Evolutionary conservation across 1,140 invertebrate species (phyloP).

Genomic region (Homarus americanus): DNA sequence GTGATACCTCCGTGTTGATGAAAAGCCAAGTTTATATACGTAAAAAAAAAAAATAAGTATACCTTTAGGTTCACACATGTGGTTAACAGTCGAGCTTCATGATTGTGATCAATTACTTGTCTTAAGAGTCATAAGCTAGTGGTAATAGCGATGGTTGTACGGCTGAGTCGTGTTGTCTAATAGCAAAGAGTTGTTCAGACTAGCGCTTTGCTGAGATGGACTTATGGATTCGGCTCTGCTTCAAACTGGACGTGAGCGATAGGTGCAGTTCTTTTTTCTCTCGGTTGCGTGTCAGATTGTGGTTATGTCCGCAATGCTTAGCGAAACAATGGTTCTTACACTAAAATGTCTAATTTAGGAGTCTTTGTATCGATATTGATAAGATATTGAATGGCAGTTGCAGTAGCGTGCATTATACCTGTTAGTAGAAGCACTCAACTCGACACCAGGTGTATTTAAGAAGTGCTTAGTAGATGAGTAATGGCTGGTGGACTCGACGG

Average conservation of each 20-base stretch:
- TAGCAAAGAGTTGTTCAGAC: not conserved
- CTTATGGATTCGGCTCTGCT: not conserved
- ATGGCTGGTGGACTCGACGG: not conserved
- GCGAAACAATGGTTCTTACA: not conserved
- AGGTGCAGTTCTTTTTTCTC: not conserved
- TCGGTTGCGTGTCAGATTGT: not conserved
- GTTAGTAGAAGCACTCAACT: not conserved
- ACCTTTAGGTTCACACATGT: not conserved
- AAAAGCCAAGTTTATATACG: not conserved
- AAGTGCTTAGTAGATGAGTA: not conserved
- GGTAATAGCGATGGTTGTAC: not conserved
- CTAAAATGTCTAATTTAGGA: not conserved
- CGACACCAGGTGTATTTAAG: not conserved
- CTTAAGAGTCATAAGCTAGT: not conserved
- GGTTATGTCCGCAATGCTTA: not conserved
- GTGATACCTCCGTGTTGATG: not conserved
- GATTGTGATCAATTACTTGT: not conserved
- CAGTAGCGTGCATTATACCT: not conserved
- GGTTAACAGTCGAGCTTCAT: not conserved
- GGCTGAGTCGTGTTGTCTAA: not conserved
- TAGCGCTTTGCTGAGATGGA: not conserved
- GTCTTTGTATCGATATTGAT: not conserved
- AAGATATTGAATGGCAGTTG: not conserved
- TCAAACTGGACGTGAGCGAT: not conserved
- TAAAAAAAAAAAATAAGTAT: not conserved